phyloP scores from a whole-genome alignment of 2,888 invertebrate genomes.

The Agrochola lota region DNA sequence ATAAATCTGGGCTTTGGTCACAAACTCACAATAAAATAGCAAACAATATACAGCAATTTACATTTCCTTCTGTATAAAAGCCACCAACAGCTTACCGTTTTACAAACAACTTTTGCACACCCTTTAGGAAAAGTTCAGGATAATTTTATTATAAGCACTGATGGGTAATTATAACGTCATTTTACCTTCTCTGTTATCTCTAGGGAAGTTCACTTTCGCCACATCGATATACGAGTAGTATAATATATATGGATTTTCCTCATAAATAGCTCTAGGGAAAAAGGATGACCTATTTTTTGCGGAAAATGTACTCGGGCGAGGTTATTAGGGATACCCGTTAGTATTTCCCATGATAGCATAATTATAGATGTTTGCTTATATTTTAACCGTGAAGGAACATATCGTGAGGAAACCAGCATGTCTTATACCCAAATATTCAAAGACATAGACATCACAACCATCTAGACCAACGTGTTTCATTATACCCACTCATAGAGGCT shows the following conservation, averaged over 20 bases:
- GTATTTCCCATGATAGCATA: conserved; percentile 36
- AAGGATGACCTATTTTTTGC: conserved; percentile 40
- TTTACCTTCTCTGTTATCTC: conserved; percentile 13
- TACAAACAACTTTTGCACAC: not conserved
- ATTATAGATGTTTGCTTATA: conserved; percentile 1
- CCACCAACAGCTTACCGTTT: not conserved
- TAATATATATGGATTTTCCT: conserved; percentile 54
- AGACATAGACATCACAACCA: not conserved
- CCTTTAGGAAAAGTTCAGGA: not conserved
- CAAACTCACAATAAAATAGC: conserved; percentile 1
- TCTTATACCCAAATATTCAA: not conserved
- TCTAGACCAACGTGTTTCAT: not conserved
- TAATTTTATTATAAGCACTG: conserved; percentile 16
- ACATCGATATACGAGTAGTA: conserved; percentile 43
- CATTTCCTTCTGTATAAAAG: not conserved
- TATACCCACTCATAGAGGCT: not conserved
- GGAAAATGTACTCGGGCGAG: conserved; percentile 14
- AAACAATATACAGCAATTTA: not conserved
- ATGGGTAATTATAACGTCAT: conserved; percentile 25
- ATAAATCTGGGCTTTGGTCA: not conserved
- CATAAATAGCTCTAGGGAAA: conserved; percentile 35
- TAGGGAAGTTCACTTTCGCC: conserved; percentile 25
- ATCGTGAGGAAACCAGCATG: not conserved
- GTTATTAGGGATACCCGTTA: conserved; percentile 32
- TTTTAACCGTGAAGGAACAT: not conserved